These are phyloP conservation scores for Lagria hirta DNA, from an alignment of 2,888 invertebrate species.

Conservation along the genomic window DNA sequence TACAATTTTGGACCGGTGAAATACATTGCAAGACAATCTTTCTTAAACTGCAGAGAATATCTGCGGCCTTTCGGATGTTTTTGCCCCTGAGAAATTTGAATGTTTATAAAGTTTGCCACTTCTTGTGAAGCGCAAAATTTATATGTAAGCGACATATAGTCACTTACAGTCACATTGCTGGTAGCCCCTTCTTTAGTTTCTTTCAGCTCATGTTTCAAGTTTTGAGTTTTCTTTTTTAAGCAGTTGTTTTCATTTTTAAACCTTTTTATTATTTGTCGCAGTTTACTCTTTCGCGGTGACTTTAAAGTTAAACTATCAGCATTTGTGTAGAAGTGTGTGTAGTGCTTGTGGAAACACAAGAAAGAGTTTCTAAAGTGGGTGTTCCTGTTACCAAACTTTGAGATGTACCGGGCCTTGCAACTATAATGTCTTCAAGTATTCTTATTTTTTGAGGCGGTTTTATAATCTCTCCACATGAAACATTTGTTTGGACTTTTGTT, in stretches of 20 bases:
- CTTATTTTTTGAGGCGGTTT: neutral
- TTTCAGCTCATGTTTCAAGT: no score
- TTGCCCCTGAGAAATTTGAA: neutral
- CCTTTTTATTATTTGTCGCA: conserved; percentile 1
- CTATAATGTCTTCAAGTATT: neutral
- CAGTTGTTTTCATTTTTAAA: conserved; percentile 6
- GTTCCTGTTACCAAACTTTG: neutral
- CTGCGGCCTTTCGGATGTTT: conserved; percentile 8
- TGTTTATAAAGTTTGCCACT: conserved; percentile 2
- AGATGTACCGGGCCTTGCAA: neutral
- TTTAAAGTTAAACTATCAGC: conserved; percentile 7
- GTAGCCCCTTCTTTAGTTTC: neutral
- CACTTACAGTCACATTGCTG: conserved; percentile 1
- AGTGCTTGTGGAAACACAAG: neutral
- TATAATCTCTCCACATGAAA: neutral
- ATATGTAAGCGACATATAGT: conserved; percentile 1
- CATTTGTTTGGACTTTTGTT: neutral
- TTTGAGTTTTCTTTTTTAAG: neutral
- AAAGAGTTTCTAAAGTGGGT: neutral
- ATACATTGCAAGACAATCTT: conserved; percentile 13
- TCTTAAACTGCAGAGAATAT: no score
- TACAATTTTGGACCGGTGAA: conserved; percentile 15
- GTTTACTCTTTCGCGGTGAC: conserved; percentile 10
- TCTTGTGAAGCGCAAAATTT: conserved; percentile 4
- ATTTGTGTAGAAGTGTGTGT: conserved; percentile 7